Percentiles rank a stretch among this genome's conserved stretches.
Evolutionary conservation across 2,113 vertebrate species (phyloP).

Genomic region (Gymnorhina tibicen): DNA sequence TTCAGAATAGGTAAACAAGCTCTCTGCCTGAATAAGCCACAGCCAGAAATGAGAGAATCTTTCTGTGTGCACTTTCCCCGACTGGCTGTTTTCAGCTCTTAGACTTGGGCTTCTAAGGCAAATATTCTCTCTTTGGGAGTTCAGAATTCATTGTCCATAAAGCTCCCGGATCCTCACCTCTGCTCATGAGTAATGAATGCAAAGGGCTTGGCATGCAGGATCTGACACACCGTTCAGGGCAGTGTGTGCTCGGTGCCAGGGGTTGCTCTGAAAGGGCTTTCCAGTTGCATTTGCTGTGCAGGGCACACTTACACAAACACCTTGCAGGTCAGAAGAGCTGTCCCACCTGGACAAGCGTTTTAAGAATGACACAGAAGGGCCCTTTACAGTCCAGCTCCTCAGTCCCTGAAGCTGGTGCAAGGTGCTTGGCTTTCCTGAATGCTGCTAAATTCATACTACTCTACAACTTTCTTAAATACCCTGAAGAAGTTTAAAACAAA

Average conservation of each 20-base stretch:
- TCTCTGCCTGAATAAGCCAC: background rate
- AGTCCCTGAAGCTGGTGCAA: background rate
- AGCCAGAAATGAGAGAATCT: background rate
- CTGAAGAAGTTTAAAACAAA: background rate
- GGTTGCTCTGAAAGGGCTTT: background rate
- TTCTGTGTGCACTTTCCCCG: background rate
- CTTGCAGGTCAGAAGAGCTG: background rate
- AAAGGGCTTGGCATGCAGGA: background rate
- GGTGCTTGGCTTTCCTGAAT: background rate
- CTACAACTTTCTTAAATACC: background rate
- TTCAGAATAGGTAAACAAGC: slow-evolving; percentile 47
- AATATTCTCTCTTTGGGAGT: background rate
- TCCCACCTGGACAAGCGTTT: background rate
- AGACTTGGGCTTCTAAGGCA: background rate
- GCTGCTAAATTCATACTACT: background rate
- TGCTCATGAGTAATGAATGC: background rate
- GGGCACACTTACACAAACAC: too few species aligned
- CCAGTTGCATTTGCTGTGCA: background rate
- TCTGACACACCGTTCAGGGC: background rate
- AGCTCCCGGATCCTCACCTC: background rate
- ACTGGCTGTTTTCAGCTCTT: background rate
- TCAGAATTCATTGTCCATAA: background rate
- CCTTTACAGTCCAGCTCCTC: background rate
- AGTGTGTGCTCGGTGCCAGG: background rate
- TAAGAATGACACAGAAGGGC: background rate